phyloP scores from a whole-genome alignment of 2,888 invertebrate genomes.

The Eudasyphora cyanicolor region DNA sequence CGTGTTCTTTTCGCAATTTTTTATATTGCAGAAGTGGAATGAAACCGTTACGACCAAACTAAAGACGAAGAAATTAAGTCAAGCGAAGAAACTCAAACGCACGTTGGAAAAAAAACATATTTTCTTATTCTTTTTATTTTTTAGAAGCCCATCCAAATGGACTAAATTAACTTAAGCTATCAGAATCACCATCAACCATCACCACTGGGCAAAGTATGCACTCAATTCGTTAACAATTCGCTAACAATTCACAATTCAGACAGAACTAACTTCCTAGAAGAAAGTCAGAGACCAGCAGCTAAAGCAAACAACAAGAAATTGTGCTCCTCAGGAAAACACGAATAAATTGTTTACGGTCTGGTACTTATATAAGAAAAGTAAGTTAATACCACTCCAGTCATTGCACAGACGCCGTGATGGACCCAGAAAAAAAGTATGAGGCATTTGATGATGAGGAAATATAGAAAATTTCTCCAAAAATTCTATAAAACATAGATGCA shows the following conservation, averaged over 20 bases:
- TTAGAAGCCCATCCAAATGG: conserved; percentile 3
- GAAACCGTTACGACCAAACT: background rate
- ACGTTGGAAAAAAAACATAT: background rate
- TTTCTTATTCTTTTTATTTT: background rate
- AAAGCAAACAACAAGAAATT: background rate
- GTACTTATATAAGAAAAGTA: conserved; percentile 13
- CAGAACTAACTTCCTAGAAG: conserved; percentile 14
- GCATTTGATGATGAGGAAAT: background rate
- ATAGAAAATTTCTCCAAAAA: background rate
- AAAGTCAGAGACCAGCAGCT: background rate
- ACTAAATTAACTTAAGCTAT: background rate
- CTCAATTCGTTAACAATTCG: too few species aligned
- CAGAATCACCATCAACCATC: background rate
- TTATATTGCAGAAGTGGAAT: background rate
- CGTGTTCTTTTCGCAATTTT: background rate
- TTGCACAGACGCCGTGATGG: background rate
- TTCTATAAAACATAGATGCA: too few species aligned
- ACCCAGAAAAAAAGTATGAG: background rate
- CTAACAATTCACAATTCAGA: too few species aligned
- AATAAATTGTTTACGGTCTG: conserved; percentile 56
- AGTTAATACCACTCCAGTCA: background rate
- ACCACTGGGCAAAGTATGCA: background rate
- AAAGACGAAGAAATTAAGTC: background rate
- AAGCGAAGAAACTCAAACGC: background rate
- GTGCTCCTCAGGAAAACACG: conserved; percentile 9